Conservation (phyloP, 2,113 vertebrate genomes). For the Zootoca vivipara region DNA sequence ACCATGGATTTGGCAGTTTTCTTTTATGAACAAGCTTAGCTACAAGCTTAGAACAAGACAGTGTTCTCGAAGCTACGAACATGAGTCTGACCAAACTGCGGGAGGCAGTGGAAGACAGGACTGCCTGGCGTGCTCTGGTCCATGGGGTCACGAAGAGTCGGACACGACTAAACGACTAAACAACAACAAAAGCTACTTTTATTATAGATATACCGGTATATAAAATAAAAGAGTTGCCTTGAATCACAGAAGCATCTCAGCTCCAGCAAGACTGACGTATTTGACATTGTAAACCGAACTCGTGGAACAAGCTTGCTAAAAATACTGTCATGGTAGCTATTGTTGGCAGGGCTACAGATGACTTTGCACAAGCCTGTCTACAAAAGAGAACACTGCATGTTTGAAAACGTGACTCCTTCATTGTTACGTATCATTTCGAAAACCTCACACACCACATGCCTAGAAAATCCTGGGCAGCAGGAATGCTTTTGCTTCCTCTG, state of each 20-base stretch:
- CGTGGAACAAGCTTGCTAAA: constrained; percentile 60
- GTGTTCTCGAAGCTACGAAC: too few species aligned
- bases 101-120: too few species aligned
- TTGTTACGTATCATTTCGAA: constrained; percentile 53
- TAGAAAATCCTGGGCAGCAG: background rate
- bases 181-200: too few species aligned
- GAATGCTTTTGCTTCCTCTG: constrained; percentile 51
- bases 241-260: background rate
- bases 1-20: too few species aligned
- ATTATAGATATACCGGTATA: too few species aligned
- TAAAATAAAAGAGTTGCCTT: background rate
- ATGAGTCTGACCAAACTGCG: too few species aligned
- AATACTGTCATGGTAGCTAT: constrained; percentile 45
- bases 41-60: too few species aligned
- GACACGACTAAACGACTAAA: too few species aligned
- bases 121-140: too few species aligned
- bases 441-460: background rate
- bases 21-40: too few species aligned
- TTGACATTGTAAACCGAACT: constrained; percentile 59
- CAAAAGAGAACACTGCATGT: background rate
- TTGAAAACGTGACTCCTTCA: constrained; percentile 59
- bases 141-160: too few species aligned
- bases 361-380: background rate
- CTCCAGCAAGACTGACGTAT: constrained; percentile 41
- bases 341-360: constrained; percentile 51